Percentiles rank a stretch among this genome's conserved stretches.
phyloP scores from a whole-genome alignment of 1,140 invertebrate species.

The Papilio polyxenes region DNA sequence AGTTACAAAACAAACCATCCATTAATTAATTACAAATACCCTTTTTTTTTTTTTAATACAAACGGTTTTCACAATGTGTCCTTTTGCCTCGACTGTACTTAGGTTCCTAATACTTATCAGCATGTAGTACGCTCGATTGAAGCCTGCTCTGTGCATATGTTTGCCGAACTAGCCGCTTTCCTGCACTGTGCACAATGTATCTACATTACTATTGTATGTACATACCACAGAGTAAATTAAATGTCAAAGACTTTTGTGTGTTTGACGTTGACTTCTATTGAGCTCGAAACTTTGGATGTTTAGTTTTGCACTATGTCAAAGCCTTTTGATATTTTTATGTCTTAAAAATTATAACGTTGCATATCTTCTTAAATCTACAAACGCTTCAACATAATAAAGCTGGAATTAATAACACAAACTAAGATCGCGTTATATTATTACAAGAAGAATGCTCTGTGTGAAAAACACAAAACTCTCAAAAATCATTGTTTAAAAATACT shows the following conservation, averaged over 20 bases:
- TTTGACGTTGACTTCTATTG: not conserved
- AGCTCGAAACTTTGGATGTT: not conserved
- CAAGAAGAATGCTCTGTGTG: too few species aligned
- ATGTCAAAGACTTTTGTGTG: conserved; percentile 10
- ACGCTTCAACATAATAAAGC: too few species aligned
- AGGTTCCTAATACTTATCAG: conserved; percentile 57
- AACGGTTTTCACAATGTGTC: conserved; percentile 22
- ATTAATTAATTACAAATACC: too few species aligned
- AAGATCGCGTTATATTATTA: too few species aligned
- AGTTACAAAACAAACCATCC: not conserved
- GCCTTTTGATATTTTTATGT: not conserved
- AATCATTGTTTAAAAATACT: too few species aligned
- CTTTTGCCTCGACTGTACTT: conserved; percentile 50
- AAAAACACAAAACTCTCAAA: not conserved
- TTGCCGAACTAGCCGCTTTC: conserved; percentile 54
- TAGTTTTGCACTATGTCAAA: not conserved
- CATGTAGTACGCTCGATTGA: conserved; percentile 66
- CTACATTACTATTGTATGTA: conserved; percentile 21
- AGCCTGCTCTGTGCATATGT: conserved; percentile 59
- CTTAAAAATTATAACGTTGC: too few species aligned
- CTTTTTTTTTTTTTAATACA: not conserved
- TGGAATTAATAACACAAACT: too few species aligned
- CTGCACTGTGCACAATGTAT: conserved; percentile 40
- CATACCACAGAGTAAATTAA: conserved; percentile 13
- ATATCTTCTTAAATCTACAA: too few species aligned